Conservation (phyloP, 2,888 invertebrate species). For the Polyommatus iphigenia region DNA sequence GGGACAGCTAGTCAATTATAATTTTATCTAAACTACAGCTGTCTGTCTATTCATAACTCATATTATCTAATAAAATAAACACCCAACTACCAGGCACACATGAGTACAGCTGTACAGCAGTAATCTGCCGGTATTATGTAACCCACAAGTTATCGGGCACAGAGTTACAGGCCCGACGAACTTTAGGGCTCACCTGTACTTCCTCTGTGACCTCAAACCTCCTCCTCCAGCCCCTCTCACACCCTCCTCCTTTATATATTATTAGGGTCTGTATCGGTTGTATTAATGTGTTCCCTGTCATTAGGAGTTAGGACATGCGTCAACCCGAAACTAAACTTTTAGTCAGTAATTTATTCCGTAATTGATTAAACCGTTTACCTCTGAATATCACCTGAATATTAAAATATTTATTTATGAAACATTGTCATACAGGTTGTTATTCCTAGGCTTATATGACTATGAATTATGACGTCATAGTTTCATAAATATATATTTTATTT, state of each 20-base stretch:
- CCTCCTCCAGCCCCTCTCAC: not conserved
- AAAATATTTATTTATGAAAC: too few species aligned
- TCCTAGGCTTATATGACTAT: too few species aligned
- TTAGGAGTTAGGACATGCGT: not conserved
- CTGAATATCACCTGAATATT: too few species aligned
- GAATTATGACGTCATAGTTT: too few species aligned
- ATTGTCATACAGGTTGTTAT: too few species aligned
- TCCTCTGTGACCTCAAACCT: not conserved
- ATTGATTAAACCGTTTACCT: too few species aligned
- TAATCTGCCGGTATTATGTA: not conserved
- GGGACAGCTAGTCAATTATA: too few species aligned
- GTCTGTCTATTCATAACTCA: too few species aligned
- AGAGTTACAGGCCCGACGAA: not conserved
- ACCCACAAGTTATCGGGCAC: not conserved
- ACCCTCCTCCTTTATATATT: too few species aligned
- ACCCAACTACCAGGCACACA: not conserved
- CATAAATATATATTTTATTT: too few species aligned
- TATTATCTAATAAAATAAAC: too few species aligned
- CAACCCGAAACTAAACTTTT: not conserved
- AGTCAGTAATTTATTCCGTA: not conserved
- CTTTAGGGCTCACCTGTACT: not conserved
- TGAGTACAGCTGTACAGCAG: not conserved
- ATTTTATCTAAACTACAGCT: too few species aligned
- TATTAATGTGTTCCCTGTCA: not conserved
- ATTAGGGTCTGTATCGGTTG: not conserved